Evolutionary conservation across 2,113 vertebrate species (phyloP).

Genomic region (Gymnogyps californianus): DNA sequence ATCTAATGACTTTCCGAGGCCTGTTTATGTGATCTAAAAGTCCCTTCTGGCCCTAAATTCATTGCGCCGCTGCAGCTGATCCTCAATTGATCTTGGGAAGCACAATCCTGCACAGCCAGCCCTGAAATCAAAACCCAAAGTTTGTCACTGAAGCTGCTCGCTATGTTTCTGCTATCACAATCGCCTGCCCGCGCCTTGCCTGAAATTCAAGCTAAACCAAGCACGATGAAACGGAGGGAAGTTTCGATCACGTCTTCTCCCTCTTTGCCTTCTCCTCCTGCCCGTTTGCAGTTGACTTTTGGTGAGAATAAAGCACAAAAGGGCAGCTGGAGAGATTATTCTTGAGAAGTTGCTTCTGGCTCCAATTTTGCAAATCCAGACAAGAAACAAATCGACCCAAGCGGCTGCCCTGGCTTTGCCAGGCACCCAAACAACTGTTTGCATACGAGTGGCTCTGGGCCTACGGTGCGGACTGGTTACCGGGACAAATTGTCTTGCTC

Average conservation of each 20-base stretch:
- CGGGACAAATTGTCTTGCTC: neutral
- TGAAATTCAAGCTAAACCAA: neutral
- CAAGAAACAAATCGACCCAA: neutral
- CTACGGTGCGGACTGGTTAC: rapidly evolving
- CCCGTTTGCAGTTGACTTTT: neutral
- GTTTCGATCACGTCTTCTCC: neutral
- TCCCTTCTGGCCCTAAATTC: constrained; percentile 46
- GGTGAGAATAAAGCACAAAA: neutral
- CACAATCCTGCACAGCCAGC: neutral
- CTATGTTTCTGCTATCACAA: neutral
- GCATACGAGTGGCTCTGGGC: neutral
- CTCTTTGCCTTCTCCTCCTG: neutral
- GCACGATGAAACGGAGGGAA: rapidly evolving
- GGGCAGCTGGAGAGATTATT: neutral
- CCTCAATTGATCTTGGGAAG: neutral
- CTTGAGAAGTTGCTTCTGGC: neutral
- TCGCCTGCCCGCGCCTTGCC: neutral
- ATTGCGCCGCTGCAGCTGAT: neutral
- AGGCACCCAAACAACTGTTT: neutral
- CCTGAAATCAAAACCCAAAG: neutral
- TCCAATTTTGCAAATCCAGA: neutral
- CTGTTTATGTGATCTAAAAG: constrained; percentile 28
- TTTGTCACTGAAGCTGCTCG: rapidly evolving
- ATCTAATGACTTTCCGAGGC: constrained; percentile 26
- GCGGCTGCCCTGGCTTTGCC: neutral